phyloP scores from a whole-genome alignment of 2,888 invertebrate species.

The Macaria notata region DNA sequence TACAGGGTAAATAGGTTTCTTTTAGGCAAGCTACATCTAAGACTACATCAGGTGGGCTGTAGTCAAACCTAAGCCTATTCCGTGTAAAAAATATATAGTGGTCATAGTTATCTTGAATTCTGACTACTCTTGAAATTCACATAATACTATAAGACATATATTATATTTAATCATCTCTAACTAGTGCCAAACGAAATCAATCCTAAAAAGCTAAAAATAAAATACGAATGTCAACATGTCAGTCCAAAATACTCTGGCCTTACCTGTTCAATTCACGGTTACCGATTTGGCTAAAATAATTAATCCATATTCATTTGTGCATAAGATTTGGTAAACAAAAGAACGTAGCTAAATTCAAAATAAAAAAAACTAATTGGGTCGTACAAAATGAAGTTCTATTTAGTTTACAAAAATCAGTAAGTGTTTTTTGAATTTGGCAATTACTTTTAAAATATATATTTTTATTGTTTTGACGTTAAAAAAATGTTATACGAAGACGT shows the following conservation, averaged over 20 bases:
- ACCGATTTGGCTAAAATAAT: constrained; percentile 12
- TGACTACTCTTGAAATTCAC: no score
- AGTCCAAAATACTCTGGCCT: constrained; percentile 13
- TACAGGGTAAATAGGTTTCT: no score
- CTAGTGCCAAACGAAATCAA: constrained; percentile 5
- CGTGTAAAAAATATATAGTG: no score
- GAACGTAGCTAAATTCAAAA: constrained; percentile 35
- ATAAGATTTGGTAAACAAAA: constrained; percentile 36
- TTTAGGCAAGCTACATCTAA: background rate
- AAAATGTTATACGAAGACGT: no score
- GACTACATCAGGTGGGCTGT: no score
- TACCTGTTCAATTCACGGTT: constrained; percentile 25
- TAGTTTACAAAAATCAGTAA: constrained; percentile 71
- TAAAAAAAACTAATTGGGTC: constrained; percentile 37
- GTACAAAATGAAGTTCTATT: constrained; percentile 62
- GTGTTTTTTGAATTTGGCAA: constrained; percentile 32
- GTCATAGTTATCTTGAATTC: no score
- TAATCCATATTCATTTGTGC: constrained; percentile 37
- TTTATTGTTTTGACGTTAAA: no score
- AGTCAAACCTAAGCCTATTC: no score
- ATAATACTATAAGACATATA: no score
- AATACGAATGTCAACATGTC: constrained; percentile 16
- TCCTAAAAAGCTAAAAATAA: constrained; percentile 20
- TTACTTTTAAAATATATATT: no score
- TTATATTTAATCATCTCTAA: background rate